Conservation (phyloP, 2,113 vertebrate species). For the Amphilophus citrinellus region DNA sequence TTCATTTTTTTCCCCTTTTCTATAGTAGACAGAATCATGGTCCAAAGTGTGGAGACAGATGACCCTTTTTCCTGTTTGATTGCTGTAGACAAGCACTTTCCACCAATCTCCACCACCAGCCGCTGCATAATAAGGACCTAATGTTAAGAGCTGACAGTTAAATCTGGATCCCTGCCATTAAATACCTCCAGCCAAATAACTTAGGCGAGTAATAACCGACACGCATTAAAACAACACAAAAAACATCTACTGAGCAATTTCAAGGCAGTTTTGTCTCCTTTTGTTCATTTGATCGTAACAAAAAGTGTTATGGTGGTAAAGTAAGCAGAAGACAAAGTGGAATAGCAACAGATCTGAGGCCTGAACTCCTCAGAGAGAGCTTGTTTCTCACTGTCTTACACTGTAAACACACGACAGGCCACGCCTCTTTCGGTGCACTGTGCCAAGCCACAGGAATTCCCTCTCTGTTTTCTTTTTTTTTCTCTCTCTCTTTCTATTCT, state of each 20-base stretch:
- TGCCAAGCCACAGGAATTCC: slow-evolving; percentile 85
- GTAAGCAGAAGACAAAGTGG: slow-evolving; percentile 46
- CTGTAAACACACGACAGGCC: slow-evolving; percentile 76
- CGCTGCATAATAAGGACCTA: slow-evolving; percentile 54
- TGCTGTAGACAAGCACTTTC: slow-evolving; percentile 47
- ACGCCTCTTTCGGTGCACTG: slow-evolving; percentile 72
- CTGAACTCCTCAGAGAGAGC: slow-evolving; percentile 68
- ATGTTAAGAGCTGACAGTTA: slow-evolving; percentile 58
- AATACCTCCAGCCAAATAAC: slow-evolving; percentile 50
- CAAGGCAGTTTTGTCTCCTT: slow-evolving; percentile 32
- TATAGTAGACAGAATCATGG: slow-evolving; percentile 26
- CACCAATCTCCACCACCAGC: slow-evolving; percentile 30
- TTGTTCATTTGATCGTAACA: slow-evolving; percentile 51
- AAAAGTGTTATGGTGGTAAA: slow-evolving; percentile 30
- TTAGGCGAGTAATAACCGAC: neutral
- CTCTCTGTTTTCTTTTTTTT: slow-evolving; percentile 59
- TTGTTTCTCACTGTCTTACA: slow-evolving; percentile 75
- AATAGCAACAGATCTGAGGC: slow-evolving; percentile 58
- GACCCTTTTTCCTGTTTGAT: slow-evolving; percentile 40
- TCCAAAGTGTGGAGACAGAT: slow-evolving; percentile 40
- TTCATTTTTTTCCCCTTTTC: neutral
- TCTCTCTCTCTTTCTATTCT: slow-evolving; percentile 70
- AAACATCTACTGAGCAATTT: neutral
- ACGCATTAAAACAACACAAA: neutral
- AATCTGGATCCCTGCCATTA: slow-evolving; percentile 50